Conservation (phyloP, 2,888 invertebrate species). For the Microctonus aethiopoides region DNA sequence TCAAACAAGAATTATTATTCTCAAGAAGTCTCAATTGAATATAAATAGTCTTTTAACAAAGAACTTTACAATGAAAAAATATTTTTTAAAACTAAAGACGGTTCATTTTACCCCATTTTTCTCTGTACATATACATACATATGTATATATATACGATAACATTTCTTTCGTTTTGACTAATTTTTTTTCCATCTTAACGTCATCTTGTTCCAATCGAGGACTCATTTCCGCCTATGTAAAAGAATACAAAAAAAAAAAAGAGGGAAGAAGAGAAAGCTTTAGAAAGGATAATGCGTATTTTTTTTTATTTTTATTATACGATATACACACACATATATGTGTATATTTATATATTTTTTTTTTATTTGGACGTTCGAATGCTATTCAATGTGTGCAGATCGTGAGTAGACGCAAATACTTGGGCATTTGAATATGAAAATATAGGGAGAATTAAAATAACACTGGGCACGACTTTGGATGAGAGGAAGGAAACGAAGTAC, state of each 20-base stretch:
- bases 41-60: not conserved
- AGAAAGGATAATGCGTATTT: conserved; percentile 12
- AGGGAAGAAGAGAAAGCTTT: not conserved
- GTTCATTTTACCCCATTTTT: not conserved
- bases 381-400: conserved; percentile 44
- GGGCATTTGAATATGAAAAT: conserved; percentile 62
- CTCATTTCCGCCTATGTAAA: conserved; percentile 31
- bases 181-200: conserved; percentile 11
- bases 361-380: not conserved
- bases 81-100: not conserved
- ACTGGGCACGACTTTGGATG: conserved; percentile 43
- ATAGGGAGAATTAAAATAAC: conserved; percentile 61
- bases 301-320: not conserved
- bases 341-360: no score
- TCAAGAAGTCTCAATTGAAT: conserved; percentile 1
- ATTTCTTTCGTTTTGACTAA: not conserved
- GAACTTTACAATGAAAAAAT: not conserved
- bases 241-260: not conserved
- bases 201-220: conserved; percentile 31
- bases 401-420: conserved; percentile 14
- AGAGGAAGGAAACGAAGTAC: conserved; percentile 31
- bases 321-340: no score
- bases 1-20: not conserved
- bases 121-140: not conserved
- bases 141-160: no score